Evolutionary conservation across 2,888 invertebrate genomes (phyloP), one percentile per base, ranked within the genome.

Genomic region (Dorcus parallelipipedus): DNA sequence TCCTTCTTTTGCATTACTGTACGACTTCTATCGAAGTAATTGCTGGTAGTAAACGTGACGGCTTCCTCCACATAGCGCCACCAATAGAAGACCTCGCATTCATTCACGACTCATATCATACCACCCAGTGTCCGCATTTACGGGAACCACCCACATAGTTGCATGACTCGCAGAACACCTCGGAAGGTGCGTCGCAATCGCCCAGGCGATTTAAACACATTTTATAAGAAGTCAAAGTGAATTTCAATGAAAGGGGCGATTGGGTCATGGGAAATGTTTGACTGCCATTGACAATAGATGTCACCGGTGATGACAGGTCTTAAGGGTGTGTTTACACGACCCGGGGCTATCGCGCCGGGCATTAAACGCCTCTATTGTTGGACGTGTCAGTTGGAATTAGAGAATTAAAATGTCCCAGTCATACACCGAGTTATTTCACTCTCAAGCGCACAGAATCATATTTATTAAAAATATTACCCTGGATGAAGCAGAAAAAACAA

Each of bases 241-340:
- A 8, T 9, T 17, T 17, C 0, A 3, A 45, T 20, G 45, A 45
- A 52, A 55, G 60, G 67, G 63, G 38, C 64, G 63, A 62, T 61
- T 63, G 60, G 59, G 56, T 45, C 58, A 65, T 47, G 59, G 60
- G 67, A 65, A 66, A 63, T 66, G 64, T 65, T 68, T 65, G 68
- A 63, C 66, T 66, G 66, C 55, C 62, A 68, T 60, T 63, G 65
- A 71, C 71, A 73, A 73, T 72, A 64, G 70, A 68, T 69, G 71
- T 72, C 73, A 71, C 56, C 70, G 63, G 61, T 58, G 70, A 64
- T 73, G 73, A 73, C 73, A 73, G 72, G 70, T 67, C 68, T 70
- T 71, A 68, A 71, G 69, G 71, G 71, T 69, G 66, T 73, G 72
- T 73, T 71, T 73, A 70, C 70, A 69, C 70, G 67, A 68, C 67